These are phyloP conservation scores for Bombus fervidus DNA, from an alignment of 1,140 invertebrate genomes.

Conservation along the genomic window DNA sequence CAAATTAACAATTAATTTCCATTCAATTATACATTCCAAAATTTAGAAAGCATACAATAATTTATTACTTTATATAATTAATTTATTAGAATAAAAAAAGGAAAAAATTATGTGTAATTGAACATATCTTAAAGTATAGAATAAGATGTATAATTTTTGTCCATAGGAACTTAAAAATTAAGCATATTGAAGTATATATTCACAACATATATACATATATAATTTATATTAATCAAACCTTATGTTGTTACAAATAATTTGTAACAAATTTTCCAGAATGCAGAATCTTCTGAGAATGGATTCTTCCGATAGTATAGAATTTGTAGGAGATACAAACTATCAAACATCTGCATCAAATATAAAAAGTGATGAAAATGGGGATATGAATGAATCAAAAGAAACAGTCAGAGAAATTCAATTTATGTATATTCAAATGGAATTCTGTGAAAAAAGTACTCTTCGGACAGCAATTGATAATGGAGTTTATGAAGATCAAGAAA, in stretches of 20 bases:
- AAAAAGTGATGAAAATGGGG: conserved; percentile 56
- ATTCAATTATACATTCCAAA: neutral
- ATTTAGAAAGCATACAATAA: too few relatives aligned
- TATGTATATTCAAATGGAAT: conserved; percentile 97
- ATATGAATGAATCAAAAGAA: conserved; percentile 54
- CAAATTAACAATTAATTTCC: neutral
- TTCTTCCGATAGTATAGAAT: conserved; percentile 83
- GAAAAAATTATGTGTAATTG: neutral
- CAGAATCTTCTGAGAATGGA: conserved; percentile 69
- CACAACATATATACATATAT: neutral
- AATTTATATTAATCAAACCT: too few relatives aligned
- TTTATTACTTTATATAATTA: neutral
- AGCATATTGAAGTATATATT: neutral
- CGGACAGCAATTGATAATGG: conserved; percentile 93
- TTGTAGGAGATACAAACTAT: conserved; percentile 75
- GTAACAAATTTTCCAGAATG: conserved; percentile 59
- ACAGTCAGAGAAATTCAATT: conserved; percentile 83
- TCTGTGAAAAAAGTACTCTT: conserved; percentile 93
- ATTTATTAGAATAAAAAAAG: neutral
- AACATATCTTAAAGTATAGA: neutral
- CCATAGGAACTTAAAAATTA: neutral
- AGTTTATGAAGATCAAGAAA: conserved; percentile 89
- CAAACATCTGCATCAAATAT: conserved; percentile 35
- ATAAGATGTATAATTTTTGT: neutral
- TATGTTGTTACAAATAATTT: neutral